phyloP scores from a whole-genome alignment of 2,113 vertebrate species.

The Odocoileus hemionus region DNA sequence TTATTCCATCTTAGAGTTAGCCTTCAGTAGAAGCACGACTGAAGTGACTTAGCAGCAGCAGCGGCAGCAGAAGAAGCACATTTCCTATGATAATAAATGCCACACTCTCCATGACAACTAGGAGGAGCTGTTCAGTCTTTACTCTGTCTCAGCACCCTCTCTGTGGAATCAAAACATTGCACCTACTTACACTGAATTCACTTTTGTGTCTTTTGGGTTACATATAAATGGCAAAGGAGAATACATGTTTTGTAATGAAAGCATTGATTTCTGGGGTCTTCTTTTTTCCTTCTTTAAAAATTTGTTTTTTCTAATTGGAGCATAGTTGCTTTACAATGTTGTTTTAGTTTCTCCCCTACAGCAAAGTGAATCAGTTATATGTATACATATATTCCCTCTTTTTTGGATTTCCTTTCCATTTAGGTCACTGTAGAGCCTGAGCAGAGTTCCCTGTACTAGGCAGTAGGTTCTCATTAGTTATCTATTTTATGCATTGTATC shows the following conservation, averaged over 20 bases:
- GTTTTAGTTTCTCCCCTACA: not conserved
- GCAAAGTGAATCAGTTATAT: not conserved
- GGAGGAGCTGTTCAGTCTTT: conserved; percentile 53
- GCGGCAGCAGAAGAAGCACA: not conserved
- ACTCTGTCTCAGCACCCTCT: not conserved
- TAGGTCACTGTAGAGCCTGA: not conserved
- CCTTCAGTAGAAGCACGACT: not conserved
- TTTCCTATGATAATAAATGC: not conserved
- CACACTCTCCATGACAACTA: conserved; percentile 18
- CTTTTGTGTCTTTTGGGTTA: not conserved
- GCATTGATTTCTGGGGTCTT: not conserved
- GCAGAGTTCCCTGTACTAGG: not conserved
- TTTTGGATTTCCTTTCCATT: not conserved
- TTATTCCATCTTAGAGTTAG: not conserved
- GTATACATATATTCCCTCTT: not conserved
- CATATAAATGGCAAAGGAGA: not conserved
- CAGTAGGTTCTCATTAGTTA: not conserved
- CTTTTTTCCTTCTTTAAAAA: not conserved
- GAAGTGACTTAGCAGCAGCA: too few relatives aligned
- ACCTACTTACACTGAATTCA: not conserved
- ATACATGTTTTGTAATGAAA: not conserved
- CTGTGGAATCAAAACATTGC: not conserved
- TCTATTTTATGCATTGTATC: not conserved
- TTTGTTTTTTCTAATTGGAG: not conserved
- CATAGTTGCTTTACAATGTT: not conserved